phyloP scores from a whole-genome alignment of 2,888 invertebrate species.

The Hypomecis atomaria region DNA sequence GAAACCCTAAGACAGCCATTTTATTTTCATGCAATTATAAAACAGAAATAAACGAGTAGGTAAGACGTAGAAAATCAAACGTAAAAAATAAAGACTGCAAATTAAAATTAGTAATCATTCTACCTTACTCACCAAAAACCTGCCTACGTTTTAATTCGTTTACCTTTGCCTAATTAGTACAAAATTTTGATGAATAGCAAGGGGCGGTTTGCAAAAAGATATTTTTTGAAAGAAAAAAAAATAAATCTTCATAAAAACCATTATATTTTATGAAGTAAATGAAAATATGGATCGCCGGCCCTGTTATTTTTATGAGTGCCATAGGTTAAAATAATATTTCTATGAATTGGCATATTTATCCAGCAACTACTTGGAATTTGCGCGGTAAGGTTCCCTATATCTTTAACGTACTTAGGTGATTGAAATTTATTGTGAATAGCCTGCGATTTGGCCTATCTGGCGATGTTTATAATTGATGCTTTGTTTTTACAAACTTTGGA shows the following conservation, averaged over 20 bases:
- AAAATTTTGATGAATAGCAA: conserved; percentile 36
- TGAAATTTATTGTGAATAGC: too few relatives aligned
- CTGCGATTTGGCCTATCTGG: too few relatives aligned
- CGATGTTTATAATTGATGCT: too few relatives aligned
- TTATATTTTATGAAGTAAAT: conserved; percentile 19
- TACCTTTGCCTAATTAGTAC: conserved; percentile 33
- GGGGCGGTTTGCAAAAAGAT: conserved; percentile 15
- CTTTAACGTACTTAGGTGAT: too few relatives aligned
- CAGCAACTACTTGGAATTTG: too few relatives aligned
- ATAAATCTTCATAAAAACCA: conserved; percentile 42
- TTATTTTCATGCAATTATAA: background rate
- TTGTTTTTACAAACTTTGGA: too few relatives aligned
- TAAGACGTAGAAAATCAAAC: background rate
- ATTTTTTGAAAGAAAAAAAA: conserved; percentile 29
- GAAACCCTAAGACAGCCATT: too few relatives aligned
- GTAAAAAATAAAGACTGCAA: background rate
- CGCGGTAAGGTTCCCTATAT: too few relatives aligned
- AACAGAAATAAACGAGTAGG: background rate
- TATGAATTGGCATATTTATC: too few relatives aligned
- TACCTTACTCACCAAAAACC: conserved; percentile 1
- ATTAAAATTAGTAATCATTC: background rate
- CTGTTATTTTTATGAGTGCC: too few relatives aligned
- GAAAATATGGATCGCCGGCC: background rate
- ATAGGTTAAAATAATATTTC: too few relatives aligned
- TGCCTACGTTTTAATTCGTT: conserved; percentile 16